Conservation (phyloP, 2,888 invertebrate species). For the Eupeodes latifasciatus region DNA sequence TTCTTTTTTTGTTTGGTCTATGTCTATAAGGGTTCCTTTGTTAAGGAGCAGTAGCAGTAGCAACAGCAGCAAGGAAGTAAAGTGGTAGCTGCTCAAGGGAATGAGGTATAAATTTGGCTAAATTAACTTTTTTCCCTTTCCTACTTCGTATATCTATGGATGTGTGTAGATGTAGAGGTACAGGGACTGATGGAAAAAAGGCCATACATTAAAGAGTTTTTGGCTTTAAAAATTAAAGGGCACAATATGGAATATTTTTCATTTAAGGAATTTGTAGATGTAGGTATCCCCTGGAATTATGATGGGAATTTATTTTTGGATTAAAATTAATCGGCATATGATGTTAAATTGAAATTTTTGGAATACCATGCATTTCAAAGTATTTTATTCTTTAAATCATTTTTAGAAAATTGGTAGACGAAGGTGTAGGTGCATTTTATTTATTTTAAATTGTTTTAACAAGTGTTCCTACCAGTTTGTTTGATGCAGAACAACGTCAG, state of each 20-base stretch:
- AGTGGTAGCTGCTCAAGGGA: constrained; percentile 15
- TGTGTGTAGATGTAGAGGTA: not conserved
- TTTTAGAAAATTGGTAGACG: no score
- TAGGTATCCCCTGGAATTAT: not conserved
- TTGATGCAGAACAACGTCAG: no score
- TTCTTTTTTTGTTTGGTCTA: constrained; percentile 1
- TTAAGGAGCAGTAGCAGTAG: not conserved
- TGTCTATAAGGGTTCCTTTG: not conserved
- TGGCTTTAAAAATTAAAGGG: not conserved
- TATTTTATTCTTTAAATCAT: no score
- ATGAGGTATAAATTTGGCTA: constrained; percentile 41
- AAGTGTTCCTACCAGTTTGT: no score
- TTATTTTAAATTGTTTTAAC: no score
- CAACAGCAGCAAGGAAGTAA: not conserved
- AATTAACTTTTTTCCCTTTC: constrained; percentile 32
- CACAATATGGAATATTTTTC: not conserved
- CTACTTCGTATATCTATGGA: not conserved
- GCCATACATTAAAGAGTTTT: not conserved
- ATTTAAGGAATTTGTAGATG: not conserved
- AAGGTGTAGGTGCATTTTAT: no score
- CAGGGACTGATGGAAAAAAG: not conserved
- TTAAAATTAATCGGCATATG: not conserved
- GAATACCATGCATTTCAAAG: no score
- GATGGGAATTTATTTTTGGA: not conserved
- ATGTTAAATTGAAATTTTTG: no score